Conservation (phyloP, 1,140 invertebrate genomes). For the Cotesia chilonis region DNA sequence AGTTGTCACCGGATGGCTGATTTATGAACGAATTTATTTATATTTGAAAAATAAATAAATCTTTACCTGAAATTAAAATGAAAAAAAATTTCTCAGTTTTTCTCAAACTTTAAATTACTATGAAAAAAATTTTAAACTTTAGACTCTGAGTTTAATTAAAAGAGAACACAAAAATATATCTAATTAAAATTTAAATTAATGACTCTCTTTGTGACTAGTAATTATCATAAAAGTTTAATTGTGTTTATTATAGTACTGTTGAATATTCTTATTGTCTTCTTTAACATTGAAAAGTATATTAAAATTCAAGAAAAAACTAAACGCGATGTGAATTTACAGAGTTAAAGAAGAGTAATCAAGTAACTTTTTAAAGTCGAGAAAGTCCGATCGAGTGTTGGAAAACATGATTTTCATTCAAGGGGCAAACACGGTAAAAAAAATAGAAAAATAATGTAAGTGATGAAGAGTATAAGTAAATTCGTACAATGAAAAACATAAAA, state of each 20-base stretch:
- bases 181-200: no score
- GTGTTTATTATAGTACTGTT: neutral
- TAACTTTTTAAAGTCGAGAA: constrained; percentile 11
- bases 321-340: constrained; percentile 27
- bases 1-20: constrained; percentile 1
- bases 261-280: no score
- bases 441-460: neutral
- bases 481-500: neutral
- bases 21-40: neutral
- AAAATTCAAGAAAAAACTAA: constrained; percentile 6
- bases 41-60: no score
- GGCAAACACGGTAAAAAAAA: neutral
- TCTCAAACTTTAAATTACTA: no score
- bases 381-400: no score
- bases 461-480: neutral
- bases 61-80: no score
- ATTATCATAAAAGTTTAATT: neutral
- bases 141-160: no score
- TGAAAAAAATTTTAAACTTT: no score
- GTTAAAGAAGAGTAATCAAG: constrained; percentile 39
- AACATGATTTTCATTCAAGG: neutral
- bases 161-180: neutral
- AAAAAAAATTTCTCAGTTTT: no score
- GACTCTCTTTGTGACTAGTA: neutral
- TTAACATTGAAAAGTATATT: no score